Evolutionary conservation across 2,797 vertebrate genomes (phyloP).

Genomic region (Alcedo atthis): DNA sequence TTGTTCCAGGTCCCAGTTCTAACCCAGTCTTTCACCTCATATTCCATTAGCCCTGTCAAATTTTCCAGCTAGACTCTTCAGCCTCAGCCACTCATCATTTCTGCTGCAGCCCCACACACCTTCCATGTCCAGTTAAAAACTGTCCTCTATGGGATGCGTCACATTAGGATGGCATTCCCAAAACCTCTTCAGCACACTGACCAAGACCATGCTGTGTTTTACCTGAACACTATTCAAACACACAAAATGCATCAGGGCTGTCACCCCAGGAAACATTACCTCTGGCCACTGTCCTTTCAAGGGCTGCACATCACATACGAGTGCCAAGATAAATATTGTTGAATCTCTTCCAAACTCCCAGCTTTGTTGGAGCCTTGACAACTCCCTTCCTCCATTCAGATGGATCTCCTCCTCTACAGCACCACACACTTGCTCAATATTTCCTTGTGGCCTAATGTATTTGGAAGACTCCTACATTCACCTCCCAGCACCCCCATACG

Average conservation of each 20-base stretch:
- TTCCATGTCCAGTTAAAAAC: neutral
- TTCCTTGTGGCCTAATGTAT: neutral
- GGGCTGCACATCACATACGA: neutral
- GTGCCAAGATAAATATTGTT: neutral
- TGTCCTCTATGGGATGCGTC: neutral
- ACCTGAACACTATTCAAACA: neutral
- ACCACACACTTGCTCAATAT: neutral
- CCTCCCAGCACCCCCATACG: neutral
- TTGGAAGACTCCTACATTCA: neutral
- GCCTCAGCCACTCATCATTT: fast-evolving
- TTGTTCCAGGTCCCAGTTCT: neutral
- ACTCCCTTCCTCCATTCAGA: neutral
- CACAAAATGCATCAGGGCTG: fast-evolving
- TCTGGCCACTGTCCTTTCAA: neutral
- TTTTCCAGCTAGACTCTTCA: neutral
- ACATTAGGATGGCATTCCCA: fast-evolving
- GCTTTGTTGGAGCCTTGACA: neutral
- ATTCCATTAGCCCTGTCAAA: neutral
- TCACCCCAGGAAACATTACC: neutral
- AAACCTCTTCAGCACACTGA: neutral
- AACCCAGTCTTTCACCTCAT: neutral
- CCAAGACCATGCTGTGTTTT: neutral
- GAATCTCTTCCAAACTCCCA: neutral
- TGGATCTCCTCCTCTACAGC: neutral
- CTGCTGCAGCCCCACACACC: neutral